These are phyloP conservation scores for Stenchaetothrips biformis DNA, from an alignment of 2,888 invertebrate genomes.

Conservation along the genomic window DNA sequence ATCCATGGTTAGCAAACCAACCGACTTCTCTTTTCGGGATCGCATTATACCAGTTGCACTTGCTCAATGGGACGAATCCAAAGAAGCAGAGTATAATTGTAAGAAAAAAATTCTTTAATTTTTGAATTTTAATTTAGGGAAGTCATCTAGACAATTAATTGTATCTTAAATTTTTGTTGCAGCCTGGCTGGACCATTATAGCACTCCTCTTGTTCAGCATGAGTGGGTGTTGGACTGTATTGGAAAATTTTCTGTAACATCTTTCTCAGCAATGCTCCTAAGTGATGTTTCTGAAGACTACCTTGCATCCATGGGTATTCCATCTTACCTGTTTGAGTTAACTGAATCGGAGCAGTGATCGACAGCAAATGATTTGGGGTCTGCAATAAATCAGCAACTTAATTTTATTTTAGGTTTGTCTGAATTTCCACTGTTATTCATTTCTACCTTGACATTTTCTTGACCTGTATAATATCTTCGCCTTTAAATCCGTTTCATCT, in stretches of 20 bases:
- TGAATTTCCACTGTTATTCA: neutral
- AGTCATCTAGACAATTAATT: neutral
- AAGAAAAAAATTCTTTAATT: neutral
- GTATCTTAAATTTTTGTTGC: neutral
- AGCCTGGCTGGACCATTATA: slow-evolving; percentile 20
- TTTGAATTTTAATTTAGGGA: neutral
- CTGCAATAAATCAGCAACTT: neutral
- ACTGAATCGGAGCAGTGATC: neutral
- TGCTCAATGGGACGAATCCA: neutral
- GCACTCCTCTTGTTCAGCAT: neutral
- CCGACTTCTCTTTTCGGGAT: neutral
- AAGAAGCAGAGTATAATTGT: neutral
- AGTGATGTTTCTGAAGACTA: neutral
- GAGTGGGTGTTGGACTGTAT: slow-evolving; percentile 20
- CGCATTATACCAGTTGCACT: neutral
- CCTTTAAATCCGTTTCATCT: neutral
- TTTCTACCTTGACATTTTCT: neutral
- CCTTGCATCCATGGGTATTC: neutral
- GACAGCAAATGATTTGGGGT: neutral
- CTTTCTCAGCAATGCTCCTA: neutral
- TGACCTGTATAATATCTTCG: neutral
- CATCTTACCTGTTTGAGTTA: neutral
- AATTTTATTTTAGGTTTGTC: neutral
- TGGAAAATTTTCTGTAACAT: slow-evolving; percentile 29
- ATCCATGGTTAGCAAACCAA: neutral